phyloP scores from a whole-genome alignment of 2,113 vertebrate genomes.

The Butastur rufipennis region DNA sequence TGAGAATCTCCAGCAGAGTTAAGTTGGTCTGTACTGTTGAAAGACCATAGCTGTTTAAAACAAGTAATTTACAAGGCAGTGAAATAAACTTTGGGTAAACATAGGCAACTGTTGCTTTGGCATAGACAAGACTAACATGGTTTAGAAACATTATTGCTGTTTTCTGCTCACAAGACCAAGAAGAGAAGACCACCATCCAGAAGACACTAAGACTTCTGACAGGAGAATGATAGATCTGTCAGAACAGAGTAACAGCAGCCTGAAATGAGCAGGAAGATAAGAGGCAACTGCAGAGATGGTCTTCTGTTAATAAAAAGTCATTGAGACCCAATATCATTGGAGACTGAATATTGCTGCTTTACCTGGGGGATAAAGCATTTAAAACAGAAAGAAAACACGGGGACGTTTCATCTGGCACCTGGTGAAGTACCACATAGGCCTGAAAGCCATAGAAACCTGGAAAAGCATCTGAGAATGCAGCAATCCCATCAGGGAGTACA shows the following conservation, averaged over 20 bases:
- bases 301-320: not conserved
- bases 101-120: not conserved
- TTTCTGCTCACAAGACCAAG: not conserved
- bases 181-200: not conserved
- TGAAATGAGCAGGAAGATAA: not conserved
- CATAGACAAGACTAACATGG: not conserved
- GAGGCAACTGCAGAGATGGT: not conserved
- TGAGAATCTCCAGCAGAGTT: not conserved
- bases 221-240: not conserved
- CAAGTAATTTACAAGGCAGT: not conserved
- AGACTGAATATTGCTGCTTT: not conserved
- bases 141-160: not conserved
- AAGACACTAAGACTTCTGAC: not conserved
- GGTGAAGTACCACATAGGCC: not conserved
- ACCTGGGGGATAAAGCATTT: not conserved
- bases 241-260: not conserved
- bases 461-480: not conserved
- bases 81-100: conserved; percentile 25
- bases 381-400: not conserved
- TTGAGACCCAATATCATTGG: rapidly evolving
- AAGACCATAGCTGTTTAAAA: not conserved
- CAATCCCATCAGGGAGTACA: not conserved
- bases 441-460: not conserved
- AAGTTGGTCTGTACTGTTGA: not conserved
- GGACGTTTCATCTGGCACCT: not conserved